These are phyloP conservation scores for Oryzias melastigma DNA, from an alignment of 2,113 vertebrate species.

Conservation along the genomic window DNA sequence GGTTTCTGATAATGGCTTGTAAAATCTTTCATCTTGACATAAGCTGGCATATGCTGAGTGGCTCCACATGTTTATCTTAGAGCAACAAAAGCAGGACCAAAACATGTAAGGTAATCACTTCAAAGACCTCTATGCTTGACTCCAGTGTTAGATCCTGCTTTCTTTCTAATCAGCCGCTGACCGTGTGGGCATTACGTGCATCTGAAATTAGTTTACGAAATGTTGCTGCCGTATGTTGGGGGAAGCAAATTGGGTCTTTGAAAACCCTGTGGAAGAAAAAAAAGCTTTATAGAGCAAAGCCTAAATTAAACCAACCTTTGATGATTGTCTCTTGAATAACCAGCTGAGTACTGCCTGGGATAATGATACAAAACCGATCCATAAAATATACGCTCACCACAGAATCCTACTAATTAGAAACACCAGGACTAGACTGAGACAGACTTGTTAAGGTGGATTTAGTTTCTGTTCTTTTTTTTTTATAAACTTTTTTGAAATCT, in stretches of 20 bases:
- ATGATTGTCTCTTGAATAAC: conserved; percentile 46
- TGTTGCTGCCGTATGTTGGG: conserved; percentile 34
- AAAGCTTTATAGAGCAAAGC: conserved; percentile 40
- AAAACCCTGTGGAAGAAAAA: conserved; percentile 40
- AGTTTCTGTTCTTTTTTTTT: conserved; percentile 19
- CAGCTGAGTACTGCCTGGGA: conserved; percentile 18
- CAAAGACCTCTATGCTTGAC: conserved; percentile 68
- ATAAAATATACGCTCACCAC: conserved; percentile 19
- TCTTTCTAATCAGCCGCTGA: conserved; percentile 70
- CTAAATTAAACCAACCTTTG: conserved; percentile 52
- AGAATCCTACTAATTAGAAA: conserved; percentile 7
- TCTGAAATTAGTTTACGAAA: conserved; percentile 62
- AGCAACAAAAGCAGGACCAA: conserved; percentile 64
- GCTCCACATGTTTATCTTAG: conserved; percentile 70
- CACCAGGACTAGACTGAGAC: not conserved
- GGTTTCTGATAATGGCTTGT: conserved; percentile 70
- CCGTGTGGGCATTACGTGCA: conserved; percentile 63
- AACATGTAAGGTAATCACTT: conserved; percentile 73
- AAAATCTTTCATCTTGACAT: conserved; percentile 77
- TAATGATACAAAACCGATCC: conserved; percentile 28
- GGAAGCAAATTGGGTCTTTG: conserved; percentile 55
- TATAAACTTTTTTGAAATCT: not conserved
- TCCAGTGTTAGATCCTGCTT: conserved; percentile 62
- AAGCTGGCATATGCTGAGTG: conserved; percentile 76
- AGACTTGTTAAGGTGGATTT: not conserved